These are phyloP conservation scores for Alaudala cheleensis DNA, from an alignment of 2,113 vertebrate species.

Conservation along the genomic window DNA sequence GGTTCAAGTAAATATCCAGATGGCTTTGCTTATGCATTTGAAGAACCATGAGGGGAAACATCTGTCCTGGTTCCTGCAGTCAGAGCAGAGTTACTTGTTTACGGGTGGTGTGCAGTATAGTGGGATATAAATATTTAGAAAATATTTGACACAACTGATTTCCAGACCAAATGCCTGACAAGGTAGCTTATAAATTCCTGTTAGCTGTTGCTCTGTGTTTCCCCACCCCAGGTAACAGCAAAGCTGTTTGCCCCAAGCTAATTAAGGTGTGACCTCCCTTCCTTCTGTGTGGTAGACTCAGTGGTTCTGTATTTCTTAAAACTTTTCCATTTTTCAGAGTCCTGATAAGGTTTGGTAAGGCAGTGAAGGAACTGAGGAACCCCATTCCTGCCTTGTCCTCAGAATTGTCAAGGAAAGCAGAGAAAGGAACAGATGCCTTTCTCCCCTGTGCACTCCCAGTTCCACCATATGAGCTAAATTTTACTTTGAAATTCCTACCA, in stretches of 20 bases:
- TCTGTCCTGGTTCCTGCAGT: conserved; percentile 45
- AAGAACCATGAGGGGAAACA: conserved; percentile 44
- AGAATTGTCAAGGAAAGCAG: neutral
- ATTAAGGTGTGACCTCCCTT: neutral
- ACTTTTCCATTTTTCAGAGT: neutral
- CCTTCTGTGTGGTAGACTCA: neutral
- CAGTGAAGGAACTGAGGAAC: neutral
- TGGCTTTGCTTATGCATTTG: conserved; percentile 44
- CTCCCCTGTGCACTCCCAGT: neutral
- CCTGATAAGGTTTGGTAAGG: neutral
- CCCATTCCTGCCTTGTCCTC: neutral
- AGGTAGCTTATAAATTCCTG: neutral
- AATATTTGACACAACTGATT: neutral
- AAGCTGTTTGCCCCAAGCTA: neutral
- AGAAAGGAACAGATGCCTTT: neutral
- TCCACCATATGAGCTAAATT: neutral
- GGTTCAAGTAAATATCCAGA: conserved; percentile 42
- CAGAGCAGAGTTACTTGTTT: neutral
- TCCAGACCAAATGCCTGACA: neutral
- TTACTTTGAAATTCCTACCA: neutral
- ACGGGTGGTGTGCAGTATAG: neutral
- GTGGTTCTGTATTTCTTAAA: neutral
- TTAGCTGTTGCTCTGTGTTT: neutral
- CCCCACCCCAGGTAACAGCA: neutral
- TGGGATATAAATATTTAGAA: neutral